These are phyloP conservation scores for Aplysina aerophoba DNA, from an alignment of 37 sponge, comb jelly and placozoan genomes.

Conservation along the genomic window DNA sequence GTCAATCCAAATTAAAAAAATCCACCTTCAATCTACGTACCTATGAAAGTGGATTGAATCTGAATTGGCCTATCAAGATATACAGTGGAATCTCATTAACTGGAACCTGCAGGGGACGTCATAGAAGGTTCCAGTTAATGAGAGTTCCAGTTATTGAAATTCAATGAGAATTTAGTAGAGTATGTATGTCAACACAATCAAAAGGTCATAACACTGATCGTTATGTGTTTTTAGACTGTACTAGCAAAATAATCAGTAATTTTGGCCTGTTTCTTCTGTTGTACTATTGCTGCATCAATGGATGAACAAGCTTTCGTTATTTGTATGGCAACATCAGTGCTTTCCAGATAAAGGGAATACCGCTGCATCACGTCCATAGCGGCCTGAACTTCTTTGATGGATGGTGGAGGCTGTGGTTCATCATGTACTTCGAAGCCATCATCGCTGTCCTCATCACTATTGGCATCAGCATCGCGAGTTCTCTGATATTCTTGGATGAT, in stretches of 20 bases:
- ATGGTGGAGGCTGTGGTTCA: slow-evolving; percentile 5
- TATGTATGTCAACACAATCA: slow-evolving; percentile 26
- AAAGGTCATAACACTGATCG: slow-evolving; percentile 25
- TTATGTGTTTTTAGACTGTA: slow-evolving; percentile 29
- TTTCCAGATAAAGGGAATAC: slow-evolving; percentile 29
- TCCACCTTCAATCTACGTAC: too few relatives aligned
- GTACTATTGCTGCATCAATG: slow-evolving; percentile 34
- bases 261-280: slow-evolving; percentile 29
- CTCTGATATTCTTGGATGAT: slow-evolving; percentile 3
- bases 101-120: slow-evolving; percentile 30
- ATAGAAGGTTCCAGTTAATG: slow-evolving; percentile 29
- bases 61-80: neutral
- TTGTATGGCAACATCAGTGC: slow-evolving; percentile 29
- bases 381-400: too few relatives aligned
- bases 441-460: slow-evolving; percentile 8
- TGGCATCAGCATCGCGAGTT: neutral
- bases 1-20: too few relatives aligned
- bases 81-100: slow-evolving; percentile 29
- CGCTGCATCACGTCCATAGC: slow-evolving; percentile 30
- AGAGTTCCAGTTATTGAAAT: slow-evolving; percentile 27
- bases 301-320: slow-evolving; percentile 25
- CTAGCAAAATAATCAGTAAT: slow-evolving; percentile 23
- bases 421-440: neutral
- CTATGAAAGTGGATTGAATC: too few relatives aligned
- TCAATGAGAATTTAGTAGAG: slow-evolving; percentile 29